Evolutionary conservation across 2,888 invertebrate genomes (phyloP), one percentile per base, ranked within the genome.

Genomic region (Ernsta delagoae): DNA sequence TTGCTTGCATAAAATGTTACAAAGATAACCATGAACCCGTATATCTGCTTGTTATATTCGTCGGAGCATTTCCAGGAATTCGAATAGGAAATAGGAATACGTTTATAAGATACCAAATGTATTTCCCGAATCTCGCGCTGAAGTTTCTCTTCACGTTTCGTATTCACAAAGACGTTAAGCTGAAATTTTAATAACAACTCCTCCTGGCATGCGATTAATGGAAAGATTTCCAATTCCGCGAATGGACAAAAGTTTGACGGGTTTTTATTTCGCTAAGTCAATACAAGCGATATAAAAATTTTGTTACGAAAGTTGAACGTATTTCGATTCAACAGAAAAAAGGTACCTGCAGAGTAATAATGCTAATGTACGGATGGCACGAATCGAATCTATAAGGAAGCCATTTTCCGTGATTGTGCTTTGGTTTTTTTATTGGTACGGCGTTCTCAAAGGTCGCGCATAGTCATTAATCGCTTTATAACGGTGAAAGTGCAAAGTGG

Each of bases 401-500:
- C 71, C 78, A 73, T 79, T 83, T 82, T 78, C 77, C 76, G 77
- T 82, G 84, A 86, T 85, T 86, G 82, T 79, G 83, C 84, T 56
- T 87, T 86, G 84, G 85, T 83, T 56, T n/a, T 85, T 65, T 85
- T 87, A 60, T 86, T 88, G 86, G 82, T 80, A 83, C 78, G 78
- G 78, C 80, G 75, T 80, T 75, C 79, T 83, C 87, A 88, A 87
- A 89, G 88, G 83, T 87, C 82, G 78, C 74, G 79, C 80, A 79
- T 79, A 83, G 82, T 87, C 87, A 86, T 89, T 90, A 90, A 91
- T 89, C 88, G 89, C 85, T 89, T 88, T 90, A 88, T 86, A 83
- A 85, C 83, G 82, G 80, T 83, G 86, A 88, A 89, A 88, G 87
- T 87, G 88, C 86, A 86, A 87, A 89, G 86, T 86, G 85, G 86